Evolutionary conservation across 30 jellyfish, hydroid and myxozoan species (phyloP), one percentile per base, ranked within the genome.

Genomic region (Aurelia aurita complex sp. Pacific): DNA sequence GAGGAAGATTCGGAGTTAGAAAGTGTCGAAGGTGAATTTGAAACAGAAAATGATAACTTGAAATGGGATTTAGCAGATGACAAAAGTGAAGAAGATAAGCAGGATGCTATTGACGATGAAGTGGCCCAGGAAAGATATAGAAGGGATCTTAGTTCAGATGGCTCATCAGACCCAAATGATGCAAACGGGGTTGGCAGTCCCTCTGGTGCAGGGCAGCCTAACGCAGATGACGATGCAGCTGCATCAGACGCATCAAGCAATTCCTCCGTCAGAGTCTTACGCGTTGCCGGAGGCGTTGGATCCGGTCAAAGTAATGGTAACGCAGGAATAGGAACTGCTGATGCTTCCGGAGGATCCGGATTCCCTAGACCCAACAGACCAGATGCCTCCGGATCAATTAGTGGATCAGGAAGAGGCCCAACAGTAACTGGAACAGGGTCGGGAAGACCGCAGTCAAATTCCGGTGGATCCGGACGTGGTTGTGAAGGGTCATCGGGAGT

Each of bases 381-480:
- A 46, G 57, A 46, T 46, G 1, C 57, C 15, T 13, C 57, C 6
- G 57, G 57, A 46, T 46, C 57, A 46, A 46, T 46, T 46, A 32
- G 77, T 16, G 87, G 87, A 18, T 77, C 87, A 5, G 87, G 87
- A 10, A 59, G 87, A 32, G 90, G 76, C 13, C 72, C 74, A 1
- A 54, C 23, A 18, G 73, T 46, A 10, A 79, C 73, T 8, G 85
- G 85, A 14, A 57, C 91, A 0, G 91, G 85, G 34, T 71, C 85
- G n/a, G 91, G 85, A 18, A 67, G 72, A n/a, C 70, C 34, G 32
- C 74, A 62, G 7, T 66, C 85, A 15, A 54, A 35, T 42, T 54
- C 81, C 38, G 36, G 23, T 34, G 91, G 91, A 4, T 34, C 80
- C 35, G 91, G 85, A 19, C 42, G 85, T n/a, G 91, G 91, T 2